A percentile compares a stretch with the other conserved stretches of the same genome.
phyloP scores from a whole-genome alignment of 2,888 invertebrate species.

The Hirudinaria manillensis region DNA sequence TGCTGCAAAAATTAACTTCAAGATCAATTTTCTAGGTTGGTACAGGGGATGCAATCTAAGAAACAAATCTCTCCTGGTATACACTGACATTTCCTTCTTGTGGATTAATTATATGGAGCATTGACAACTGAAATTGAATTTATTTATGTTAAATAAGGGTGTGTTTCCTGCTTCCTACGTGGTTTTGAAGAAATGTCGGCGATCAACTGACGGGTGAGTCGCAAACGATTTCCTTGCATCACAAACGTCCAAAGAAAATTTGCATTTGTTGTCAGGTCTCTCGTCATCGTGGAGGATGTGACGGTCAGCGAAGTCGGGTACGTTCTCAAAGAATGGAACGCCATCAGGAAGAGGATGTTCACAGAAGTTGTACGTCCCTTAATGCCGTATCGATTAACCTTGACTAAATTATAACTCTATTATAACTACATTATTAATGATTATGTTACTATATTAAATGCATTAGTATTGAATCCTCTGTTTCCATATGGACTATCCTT shows the following conservation, averaged over 20 bases:
- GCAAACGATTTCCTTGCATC: not conserved
- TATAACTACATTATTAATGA: too few species aligned
- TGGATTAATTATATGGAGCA: not conserved
- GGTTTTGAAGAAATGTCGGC: constrained; percentile 68
- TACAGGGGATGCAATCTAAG: constrained; percentile 78
- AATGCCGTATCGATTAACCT: too few species aligned
- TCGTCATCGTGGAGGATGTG: constrained; percentile 74
- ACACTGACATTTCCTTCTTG: not conserved
- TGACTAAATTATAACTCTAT: too few species aligned
- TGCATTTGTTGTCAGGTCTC: constrained; percentile 53
- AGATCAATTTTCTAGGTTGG: constrained; percentile 62
- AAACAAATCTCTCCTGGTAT: constrained; percentile 62
- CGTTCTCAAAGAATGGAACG: constrained; percentile 85
- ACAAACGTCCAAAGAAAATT: not conserved
- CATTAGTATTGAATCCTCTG: too few species aligned
- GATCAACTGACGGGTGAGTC: constrained; percentile 71
- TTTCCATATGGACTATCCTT: too few species aligned
- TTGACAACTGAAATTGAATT: not conserved
- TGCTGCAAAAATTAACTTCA: not conserved
- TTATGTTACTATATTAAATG: too few species aligned
- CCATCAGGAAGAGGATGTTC: constrained; percentile 84
- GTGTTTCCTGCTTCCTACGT: constrained; percentile 79
- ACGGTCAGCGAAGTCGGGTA: constrained; percentile 84
- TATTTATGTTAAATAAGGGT: constrained; percentile 56
- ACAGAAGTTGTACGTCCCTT: constrained; percentile 45